These are phyloP conservation scores for Pachypsylla venusta DNA, from an alignment of 1,140 invertebrate genomes.

Conservation along the genomic window DNA sequence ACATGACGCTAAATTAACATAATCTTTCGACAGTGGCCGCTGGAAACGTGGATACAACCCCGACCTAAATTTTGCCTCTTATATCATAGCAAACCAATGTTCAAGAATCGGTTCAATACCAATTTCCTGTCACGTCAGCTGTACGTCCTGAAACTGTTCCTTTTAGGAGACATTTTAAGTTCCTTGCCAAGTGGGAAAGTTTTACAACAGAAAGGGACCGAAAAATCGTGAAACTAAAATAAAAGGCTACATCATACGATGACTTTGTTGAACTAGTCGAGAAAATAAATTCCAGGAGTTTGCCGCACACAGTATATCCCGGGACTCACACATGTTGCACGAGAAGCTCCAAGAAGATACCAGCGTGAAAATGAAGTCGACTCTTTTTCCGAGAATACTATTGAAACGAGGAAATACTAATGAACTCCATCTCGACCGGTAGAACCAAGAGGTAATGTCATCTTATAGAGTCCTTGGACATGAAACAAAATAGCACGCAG, in stretches of 20 bases:
- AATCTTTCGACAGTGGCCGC: conserved; percentile 1
- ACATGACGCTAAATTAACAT: conserved; percentile 1
- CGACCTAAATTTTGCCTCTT: neutral
- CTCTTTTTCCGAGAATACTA: neutral
- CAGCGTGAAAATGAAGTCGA: neutral
- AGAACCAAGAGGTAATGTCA: neutral
- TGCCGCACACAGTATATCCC: neutral
- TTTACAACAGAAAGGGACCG: neutral
- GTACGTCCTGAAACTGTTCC: conserved; percentile 8
- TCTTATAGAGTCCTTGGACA: neutral
- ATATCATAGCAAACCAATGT: neutral
- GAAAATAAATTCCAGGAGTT: conserved; percentile 7
- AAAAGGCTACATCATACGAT: neutral
- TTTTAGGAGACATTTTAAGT: conserved; percentile 12
- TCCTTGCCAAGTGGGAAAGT: conserved; percentile 6
- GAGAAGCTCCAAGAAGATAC: neutral
- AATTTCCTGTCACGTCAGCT: neutral
- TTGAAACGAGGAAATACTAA: neutral
- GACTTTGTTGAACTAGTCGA: conserved; percentile 7
- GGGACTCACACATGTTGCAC: neutral
- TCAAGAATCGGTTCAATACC: conserved; percentile 3
- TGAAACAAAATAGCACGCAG: neutral
- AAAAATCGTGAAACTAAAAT: conserved; percentile 2
- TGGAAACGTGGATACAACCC: conserved; percentile 9
- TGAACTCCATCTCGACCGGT: neutral